Conservation (phyloP, 2,113 vertebrate genomes). For the Geococcyx californianus region DNA sequence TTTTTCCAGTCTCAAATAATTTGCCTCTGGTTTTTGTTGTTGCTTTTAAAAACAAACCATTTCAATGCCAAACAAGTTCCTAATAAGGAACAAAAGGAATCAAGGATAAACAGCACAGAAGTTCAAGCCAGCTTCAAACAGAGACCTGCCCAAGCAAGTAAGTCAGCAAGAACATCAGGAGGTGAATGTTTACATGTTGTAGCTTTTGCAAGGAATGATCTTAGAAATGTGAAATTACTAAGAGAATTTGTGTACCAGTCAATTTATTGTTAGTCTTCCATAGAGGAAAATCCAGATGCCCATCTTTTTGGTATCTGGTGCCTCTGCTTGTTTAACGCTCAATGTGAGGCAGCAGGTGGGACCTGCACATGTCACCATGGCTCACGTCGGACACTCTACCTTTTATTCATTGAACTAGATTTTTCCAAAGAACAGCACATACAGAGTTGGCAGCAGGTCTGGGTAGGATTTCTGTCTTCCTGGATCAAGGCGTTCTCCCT, state of each 20-base stretch:
- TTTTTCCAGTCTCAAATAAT: not conserved
- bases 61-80: not conserved
- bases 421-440: not conserved
- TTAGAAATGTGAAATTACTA: not conserved
- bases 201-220: not conserved
- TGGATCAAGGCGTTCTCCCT: not conserved
- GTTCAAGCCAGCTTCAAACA: not conserved
- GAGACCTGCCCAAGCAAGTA: not conserved
- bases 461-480: not conserved
- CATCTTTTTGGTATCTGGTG: fast-evolving
- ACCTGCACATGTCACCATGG: fast-evolving
- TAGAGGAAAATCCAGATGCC: not conserved
- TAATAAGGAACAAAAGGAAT: not conserved
- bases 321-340: not conserved
- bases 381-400: not conserved
- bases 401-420: not conserved
- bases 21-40: not conserved
- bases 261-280: not conserved
- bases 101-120: not conserved
- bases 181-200: not conserved
- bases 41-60: not conserved
- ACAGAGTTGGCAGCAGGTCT: not conserved
- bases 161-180: not conserved
- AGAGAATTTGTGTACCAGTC: not conserved
- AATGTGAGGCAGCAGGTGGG: fast-evolving